phyloP scores from a whole-genome alignment of 2,797 vertebrate genomes.

The Garrulus glandarius region DNA sequence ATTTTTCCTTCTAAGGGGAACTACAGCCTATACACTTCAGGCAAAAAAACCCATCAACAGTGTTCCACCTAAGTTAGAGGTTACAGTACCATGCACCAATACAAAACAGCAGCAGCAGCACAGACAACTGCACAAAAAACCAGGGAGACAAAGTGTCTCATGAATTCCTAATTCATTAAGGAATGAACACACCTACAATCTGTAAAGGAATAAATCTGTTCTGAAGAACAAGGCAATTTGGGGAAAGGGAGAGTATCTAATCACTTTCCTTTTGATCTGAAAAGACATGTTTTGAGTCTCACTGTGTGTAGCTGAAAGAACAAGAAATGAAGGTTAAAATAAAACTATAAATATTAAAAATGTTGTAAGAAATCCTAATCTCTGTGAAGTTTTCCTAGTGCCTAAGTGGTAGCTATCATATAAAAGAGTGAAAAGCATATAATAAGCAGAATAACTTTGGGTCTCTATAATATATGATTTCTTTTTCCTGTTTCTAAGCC shows the following conservation, averaged over 20 bases:
- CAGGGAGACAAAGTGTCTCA: not conserved
- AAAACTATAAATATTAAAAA: not conserved
- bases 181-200: not conserved
- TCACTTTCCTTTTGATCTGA: constrained; percentile 15
- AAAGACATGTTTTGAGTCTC: not conserved
- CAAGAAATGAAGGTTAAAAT: not conserved
- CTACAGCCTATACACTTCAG: not conserved
- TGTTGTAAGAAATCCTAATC: not conserved
- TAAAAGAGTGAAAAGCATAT: not conserved
- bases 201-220: not conserved
- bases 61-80: not conserved
- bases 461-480: not conserved
- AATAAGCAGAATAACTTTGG: not conserved
- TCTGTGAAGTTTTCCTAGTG: not conserved
- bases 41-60: not conserved
- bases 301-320: not conserved
- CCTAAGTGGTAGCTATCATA: not conserved
- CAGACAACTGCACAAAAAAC: not conserved
- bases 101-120: not conserved
- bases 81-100: not conserved
- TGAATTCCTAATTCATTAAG: constrained; percentile 23
- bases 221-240: not conserved
- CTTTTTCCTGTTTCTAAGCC: not conserved
- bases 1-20: not conserved
- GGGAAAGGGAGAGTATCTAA: not conserved